Conservation (phyloP, 2,113 vertebrate genomes). For the human (Homo sapiens) region GRCh38 chr12:92864001-92864500, state of each 20-base stretch:
- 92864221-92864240: neutral
- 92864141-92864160: neutral
- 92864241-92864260: neutral
- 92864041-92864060: neutral
- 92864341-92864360: neutral
- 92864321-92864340: neutral
- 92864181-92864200: neutral
- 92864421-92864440: neutral
- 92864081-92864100: neutral
- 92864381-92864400: slow-evolving; percentile 34
- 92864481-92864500: neutral
- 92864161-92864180: neutral
- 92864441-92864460: neutral
- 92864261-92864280: slow-evolving; percentile 9
- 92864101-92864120: neutral
- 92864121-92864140: neutral
- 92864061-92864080: neutral
- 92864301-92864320: neutral
- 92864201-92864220: neutral
- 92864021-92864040: neutral
- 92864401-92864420: neutral
- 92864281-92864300: neutral
- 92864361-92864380: neutral
- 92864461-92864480: neutral
- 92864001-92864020: slow-evolving; percentile 10